Base-by-base conservation (phyloP, 2,113 vertebrate species). In the Polypterus bichir region DNA sequence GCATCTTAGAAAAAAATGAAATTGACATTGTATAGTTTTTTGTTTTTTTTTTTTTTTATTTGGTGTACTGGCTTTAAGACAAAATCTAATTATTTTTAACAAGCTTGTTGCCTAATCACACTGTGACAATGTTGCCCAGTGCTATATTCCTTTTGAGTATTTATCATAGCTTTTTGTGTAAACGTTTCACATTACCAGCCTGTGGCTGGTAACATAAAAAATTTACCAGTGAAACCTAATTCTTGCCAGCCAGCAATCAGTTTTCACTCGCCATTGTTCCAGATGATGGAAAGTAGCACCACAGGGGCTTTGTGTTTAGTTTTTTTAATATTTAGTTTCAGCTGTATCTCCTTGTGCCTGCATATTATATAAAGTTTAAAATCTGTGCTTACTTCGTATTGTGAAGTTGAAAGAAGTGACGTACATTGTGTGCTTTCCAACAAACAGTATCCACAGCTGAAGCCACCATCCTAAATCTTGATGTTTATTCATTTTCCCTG, bases 81-180 rank as follows among this genome's bases (percentile, higher is more conserved):
- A 66, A 71, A 71, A 70, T 63, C 53, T 60, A 64, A 71, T 68
- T 68, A 65, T 68, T 64, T 63, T 64, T 66, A 65, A 73, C 69
- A 75, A 70, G 71, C 56, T 63, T 65, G 66, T 62, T 60, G 64
- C 63, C 48, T 68, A 64, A 67, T 59, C 64, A 64, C 52, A 64
- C 64, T 63, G 64, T 68, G 58, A 70, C 59, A 55, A 61, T 61
- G 56, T 51, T 11, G 63, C 27, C 65, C 54, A 62, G 54, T 64
- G 53, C 59, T 49, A 67, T 64, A 48, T 57, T 49, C 62, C 54
- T 65, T 61, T 48, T 63, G 9, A 58, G 49, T 9, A 54, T 49
- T 65, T 62, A 52, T 66, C 46, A 49, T 46, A 55, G 59, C 47
- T 65, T 62, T 52, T 52, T 49, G 63, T 69, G 49, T 62, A 61